phyloP scores from a whole-genome alignment of 2,888 invertebrate species.

The Hyppa rectilinea region DNA sequence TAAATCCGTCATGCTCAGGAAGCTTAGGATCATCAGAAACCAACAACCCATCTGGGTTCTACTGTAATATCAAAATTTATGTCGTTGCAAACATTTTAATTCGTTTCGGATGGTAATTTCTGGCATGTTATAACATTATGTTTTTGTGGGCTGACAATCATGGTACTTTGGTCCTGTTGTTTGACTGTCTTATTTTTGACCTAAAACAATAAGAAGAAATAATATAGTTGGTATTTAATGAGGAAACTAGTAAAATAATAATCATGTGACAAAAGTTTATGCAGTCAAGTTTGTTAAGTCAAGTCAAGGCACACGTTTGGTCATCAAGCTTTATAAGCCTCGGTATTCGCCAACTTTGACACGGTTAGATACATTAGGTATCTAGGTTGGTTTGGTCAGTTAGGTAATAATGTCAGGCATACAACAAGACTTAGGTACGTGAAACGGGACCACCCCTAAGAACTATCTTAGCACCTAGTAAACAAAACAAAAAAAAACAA shows the following conservation, averaged over 20 bases:
- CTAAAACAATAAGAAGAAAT: slow-evolving; percentile 32
- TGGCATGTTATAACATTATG: slow-evolving; percentile 18
- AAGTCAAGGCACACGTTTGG: no score
- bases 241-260: slow-evolving; percentile 23
- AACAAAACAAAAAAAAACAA: no score
- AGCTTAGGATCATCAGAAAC: slow-evolving; percentile 16
- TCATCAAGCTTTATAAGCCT: no score
- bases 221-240: slow-evolving; percentile 23
- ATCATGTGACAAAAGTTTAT: slow-evolving; percentile 29
- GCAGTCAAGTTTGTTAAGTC: slow-evolving; percentile 5
- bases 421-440: no score
- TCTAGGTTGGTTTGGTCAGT: no score
- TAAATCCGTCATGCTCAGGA: slow-evolving; percentile 20
- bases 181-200: slow-evolving; percentile 22
- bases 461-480: no score
- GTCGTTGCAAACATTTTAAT: slow-evolving; percentile 12
- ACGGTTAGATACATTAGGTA: no score
- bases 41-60: no score
- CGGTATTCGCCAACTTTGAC: no score
- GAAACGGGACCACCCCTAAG: no score
- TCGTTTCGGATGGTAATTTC: slow-evolving; percentile 17
- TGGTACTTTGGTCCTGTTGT: slow-evolving; percentile 27
- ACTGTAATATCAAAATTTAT: slow-evolving; percentile 16
- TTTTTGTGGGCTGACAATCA: slow-evolving; percentile 17
- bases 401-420: no score